Percentiles rank a stretch among this genome's conserved stretches.
Evolutionary conservation across 2,888 invertebrate species (phyloP).

Genomic region (Pocota personata): DNA sequence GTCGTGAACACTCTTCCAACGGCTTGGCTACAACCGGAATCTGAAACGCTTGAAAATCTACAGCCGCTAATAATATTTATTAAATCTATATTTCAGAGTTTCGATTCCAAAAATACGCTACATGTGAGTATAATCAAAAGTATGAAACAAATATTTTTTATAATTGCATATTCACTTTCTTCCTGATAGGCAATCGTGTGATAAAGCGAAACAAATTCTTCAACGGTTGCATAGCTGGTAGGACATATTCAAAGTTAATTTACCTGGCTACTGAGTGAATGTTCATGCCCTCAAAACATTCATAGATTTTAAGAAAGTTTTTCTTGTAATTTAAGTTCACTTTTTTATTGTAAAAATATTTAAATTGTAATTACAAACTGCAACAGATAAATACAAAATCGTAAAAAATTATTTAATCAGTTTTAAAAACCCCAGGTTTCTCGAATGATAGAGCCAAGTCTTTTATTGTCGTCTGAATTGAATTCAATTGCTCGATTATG

Average conservation of each 20-base stretch:
- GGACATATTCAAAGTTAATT: conserved; percentile 10
- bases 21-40: conserved; percentile 85
- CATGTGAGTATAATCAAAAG: conserved; percentile 80
- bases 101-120: conserved; percentile 86
- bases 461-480: conserved; percentile 77
- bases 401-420: conserved; percentile 76
- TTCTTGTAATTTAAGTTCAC: background rate
- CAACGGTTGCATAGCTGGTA: conserved; percentile 82
- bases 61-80: conserved; percentile 85
- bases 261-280: background rate
- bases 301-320: background rate
- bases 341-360: conserved; percentile 59
- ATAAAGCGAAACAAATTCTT: conserved; percentile 82
- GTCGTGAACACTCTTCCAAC: conserved; percentile 86
- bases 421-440: conserved; percentile 79
- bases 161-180: conserved; percentile 14
- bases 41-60: conserved; percentile 84
- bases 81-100: conserved; percentile 84
- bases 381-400: conserved; percentile 34
- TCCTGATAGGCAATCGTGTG: conserved; percentile 79
- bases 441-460: conserved; percentile 78
- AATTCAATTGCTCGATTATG: conserved; percentile 81
- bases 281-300: background rate
- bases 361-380: conserved; percentile 31
- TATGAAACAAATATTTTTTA: background rate